Evolutionary conservation across 2,113 vertebrate genomes (phyloP).

Genomic region (Heloderma charlesbogerti): DNA sequence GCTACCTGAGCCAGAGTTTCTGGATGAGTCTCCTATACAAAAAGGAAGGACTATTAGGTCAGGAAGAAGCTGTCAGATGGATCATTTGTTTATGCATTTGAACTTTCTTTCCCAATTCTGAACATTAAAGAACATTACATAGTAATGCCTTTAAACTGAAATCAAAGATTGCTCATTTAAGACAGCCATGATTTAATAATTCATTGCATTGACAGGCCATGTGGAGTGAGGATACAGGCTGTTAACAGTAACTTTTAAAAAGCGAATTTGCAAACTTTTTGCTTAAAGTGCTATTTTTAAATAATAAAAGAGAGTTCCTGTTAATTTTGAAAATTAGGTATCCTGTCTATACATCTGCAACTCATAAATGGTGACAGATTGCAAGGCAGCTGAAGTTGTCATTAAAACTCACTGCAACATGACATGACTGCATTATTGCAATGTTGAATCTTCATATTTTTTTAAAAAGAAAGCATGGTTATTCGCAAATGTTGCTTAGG

Average conservation of each 20-base stretch:
- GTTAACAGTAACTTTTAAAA: conserved; percentile 17
- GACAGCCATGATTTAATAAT: background rate
- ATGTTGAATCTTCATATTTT: conserved; percentile 41
- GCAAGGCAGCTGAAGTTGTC: conserved; percentile 28
- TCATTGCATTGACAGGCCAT: background rate
- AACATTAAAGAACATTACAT: background rate
- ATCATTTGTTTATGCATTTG: background rate
- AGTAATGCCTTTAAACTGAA: conserved; percentile 13
- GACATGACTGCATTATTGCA: conserved; percentile 23
- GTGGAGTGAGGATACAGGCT: conserved; percentile 25
- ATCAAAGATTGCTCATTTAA: background rate
- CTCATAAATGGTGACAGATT: background rate
- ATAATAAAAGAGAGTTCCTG: conserved; percentile 16
- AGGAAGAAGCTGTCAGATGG: background rate
- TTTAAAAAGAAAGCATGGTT: background rate
- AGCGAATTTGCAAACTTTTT: conserved; percentile 10
- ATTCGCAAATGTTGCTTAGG: conserved; percentile 19
- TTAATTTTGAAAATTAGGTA: conserved; percentile 15
- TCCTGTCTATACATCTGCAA: conserved; percentile 48
- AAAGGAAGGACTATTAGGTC: background rate
- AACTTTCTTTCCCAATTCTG: background rate
- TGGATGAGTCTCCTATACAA: background rate
- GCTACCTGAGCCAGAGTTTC: background rate
- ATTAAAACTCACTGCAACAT: conserved; percentile 44
- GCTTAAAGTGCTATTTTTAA: background rate